A percentile compares a stretch with the other conserved stretches of the same genome.
These are phyloP conservation scores for Rhagonycha lutea DNA, from an alignment of 2,888 invertebrate species.

Conservation along the genomic window DNA sequence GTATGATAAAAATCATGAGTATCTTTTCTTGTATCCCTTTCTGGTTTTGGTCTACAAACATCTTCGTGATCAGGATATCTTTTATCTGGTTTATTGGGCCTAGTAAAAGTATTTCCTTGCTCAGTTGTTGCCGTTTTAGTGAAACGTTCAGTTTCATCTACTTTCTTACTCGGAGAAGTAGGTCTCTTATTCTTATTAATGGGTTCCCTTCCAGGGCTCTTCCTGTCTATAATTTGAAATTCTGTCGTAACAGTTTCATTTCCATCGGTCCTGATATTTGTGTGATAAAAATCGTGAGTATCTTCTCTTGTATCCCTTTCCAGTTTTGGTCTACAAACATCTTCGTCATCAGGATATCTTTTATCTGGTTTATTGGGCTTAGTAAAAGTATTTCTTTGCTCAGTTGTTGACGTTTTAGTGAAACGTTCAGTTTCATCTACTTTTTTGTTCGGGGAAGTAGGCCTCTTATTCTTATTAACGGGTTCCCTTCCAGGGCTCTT, in stretches of 20 bases:
- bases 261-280: background rate
- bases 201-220: background rate
- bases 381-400: background rate
- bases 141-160: background rate
- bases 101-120: background rate
- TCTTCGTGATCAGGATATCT: background rate
- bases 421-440: background rate
- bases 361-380: background rate
- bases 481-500: background rate
- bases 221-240: background rate
- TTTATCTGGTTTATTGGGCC: background rate
- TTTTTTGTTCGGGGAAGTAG: background rate
- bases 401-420: background rate
- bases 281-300: background rate
- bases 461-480: background rate
- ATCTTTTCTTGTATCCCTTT: background rate
- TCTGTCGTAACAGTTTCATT: background rate
- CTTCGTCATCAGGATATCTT: slow-evolving; percentile 2
- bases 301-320: background rate
- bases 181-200: background rate
- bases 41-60: background rate
- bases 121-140: background rate
- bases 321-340: background rate
- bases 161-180: background rate
- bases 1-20: background rate